Evolutionary conservation across 2,888 invertebrate species (phyloP), one percentile per base, ranked within the genome.

Genomic region (Drosophila melanocephala): DNA sequence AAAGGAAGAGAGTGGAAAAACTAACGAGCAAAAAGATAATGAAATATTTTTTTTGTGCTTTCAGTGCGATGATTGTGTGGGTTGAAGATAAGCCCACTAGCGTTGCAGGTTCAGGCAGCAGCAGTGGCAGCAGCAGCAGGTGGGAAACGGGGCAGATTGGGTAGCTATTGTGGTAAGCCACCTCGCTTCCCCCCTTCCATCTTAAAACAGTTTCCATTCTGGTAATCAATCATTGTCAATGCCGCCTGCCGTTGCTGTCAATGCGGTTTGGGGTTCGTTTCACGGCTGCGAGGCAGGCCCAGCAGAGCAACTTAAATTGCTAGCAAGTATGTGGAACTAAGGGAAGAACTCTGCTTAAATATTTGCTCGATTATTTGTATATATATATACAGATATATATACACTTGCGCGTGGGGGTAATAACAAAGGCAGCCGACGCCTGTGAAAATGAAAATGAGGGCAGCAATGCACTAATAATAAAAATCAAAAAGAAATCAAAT

Each of bases 211-310:
- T 90, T 82, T 79, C 77, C 86, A 76, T 77, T 79, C 72, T 81
- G 75, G 89, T 91, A 91, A 91, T 91, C 92, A 92, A 91, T 91
- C 91, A 91, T 91, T 91, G 92, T 91, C 91, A 92, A 89, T 90
- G 87, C 84, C 83, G 78, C 50, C 78, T 67, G 78, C 67, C 71
- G 65, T 22, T 44, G 77, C 84, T 91, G 91, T 91, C 90, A 91
- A 89, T 91, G 90, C 75, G 88, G 85, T 79, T 72, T 75, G 58
- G 73, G 83, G 73, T 71, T 69, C 55, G 51, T n/a, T 52, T 42
- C n/a, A 39, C 44, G 71, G 65, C 10, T 26, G 56, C 22, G 56
- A 35, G 9, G 47, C 59, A 32, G 66, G 52, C 59, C 50, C 47
- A 44, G 33, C 66, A 69, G 53, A 64, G 51, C 68, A 90, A 90